phyloP scores from a whole-genome alignment of 2,888 invertebrate genomes.

The Crocallis elinguaria region DNA sequence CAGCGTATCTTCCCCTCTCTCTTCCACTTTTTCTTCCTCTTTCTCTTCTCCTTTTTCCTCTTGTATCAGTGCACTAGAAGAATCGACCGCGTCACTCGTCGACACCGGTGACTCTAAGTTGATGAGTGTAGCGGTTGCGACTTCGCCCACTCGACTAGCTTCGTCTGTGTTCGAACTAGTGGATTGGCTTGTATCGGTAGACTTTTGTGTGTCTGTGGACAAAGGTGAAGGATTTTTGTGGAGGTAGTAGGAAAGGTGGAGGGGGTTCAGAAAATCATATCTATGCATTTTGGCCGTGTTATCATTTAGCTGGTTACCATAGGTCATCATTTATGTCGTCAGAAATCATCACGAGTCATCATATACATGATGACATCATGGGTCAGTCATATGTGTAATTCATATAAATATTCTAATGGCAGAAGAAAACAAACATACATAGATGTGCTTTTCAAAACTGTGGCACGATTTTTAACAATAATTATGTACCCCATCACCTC shows the following conservation, averaged over 20 bases:
- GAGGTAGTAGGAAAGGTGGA: slow-evolving; percentile 3
- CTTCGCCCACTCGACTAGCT: slow-evolving; percentile 59
- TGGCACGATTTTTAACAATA: background rate
- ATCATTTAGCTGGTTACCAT: background rate
- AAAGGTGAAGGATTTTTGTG: slow-evolving; percentile 13
- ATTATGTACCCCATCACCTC: slow-evolving; percentile 1
- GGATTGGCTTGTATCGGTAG: slow-evolving; percentile 73
- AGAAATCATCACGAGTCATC: too few species aligned
- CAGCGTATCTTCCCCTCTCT: slow-evolving; percentile 63
- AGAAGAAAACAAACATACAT: background rate
- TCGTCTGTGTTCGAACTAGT: slow-evolving; percentile 73
- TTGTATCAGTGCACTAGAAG: slow-evolving; percentile 41
- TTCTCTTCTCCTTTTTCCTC: slow-evolving; percentile 29
- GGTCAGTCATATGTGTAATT: too few species aligned
- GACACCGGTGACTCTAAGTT: slow-evolving; percentile 75
- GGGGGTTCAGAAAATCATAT: slow-evolving; percentile 1
- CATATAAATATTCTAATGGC: background rate
- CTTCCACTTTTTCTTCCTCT: slow-evolving; percentile 34
- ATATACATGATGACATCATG: too few species aligned
- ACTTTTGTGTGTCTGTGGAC: slow-evolving; percentile 65
- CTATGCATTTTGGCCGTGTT: background rate
- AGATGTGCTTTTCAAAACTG: background rate
- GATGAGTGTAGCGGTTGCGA: slow-evolving; percentile 75
- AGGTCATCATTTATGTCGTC: background rate
- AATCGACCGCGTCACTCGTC: slow-evolving; percentile 51